These are phyloP conservation scores for Streptopelia turtur DNA, from an alignment of 2,797 vertebrate species.

Conservation along the genomic window DNA sequence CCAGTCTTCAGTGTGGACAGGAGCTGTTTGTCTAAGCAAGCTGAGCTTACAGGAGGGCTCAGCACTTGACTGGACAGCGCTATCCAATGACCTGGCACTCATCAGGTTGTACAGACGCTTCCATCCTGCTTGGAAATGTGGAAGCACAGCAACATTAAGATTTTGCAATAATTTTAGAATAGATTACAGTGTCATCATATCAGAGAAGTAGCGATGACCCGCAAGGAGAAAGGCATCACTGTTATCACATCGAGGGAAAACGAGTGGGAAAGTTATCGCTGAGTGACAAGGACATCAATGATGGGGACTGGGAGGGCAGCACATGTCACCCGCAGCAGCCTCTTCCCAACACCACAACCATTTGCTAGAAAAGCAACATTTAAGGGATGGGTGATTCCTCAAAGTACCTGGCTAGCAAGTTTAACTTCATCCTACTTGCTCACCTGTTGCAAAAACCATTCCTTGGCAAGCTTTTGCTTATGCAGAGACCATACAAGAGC, in stretches of 20 bases:
- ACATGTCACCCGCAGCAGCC: accelerated
- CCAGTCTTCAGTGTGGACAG: not conserved
- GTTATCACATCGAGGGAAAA: not conserved
- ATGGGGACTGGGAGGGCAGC: not conserved
- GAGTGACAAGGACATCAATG: not conserved
- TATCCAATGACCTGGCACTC: not conserved
- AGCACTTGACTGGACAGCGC: not conserved
- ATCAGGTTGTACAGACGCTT: not conserved
- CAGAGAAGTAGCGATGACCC: accelerated
- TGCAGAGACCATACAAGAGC: not conserved
- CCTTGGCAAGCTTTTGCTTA: not conserved
- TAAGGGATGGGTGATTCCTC: not conserved
- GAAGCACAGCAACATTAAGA: not conserved
- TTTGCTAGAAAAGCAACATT: not conserved
- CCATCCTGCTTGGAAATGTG: not conserved
- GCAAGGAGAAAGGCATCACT: not conserved
- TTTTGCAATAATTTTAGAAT: not conserved
- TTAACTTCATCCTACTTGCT: not conserved
- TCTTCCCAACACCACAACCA: not conserved
- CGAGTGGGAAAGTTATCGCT: not conserved
- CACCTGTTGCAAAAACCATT: not conserved
- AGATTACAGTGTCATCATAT: not conserved
- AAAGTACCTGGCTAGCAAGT: not conserved
- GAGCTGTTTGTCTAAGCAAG: not conserved
- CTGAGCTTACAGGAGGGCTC: not conserved